These are phyloP conservation scores for Chlamydotis undulata DNA, from an alignment of 2,113 vertebrate species.

Conservation along the genomic window DNA sequence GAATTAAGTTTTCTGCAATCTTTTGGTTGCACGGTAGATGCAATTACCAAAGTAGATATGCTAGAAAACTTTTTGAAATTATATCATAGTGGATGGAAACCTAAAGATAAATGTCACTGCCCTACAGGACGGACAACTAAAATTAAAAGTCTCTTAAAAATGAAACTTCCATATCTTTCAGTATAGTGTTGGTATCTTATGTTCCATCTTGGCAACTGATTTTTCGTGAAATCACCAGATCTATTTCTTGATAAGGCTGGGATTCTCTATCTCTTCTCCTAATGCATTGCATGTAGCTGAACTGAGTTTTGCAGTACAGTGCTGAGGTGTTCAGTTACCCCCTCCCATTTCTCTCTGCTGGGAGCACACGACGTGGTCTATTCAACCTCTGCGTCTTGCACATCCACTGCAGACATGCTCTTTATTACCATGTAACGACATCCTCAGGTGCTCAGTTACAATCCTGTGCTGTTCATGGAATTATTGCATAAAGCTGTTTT, in stretches of 20 bases:
- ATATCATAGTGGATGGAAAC: not conserved
- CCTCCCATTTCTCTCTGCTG: not conserved
- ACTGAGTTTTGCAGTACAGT: not conserved
- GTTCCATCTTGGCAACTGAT: not conserved
- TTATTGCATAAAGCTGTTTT: not conserved
- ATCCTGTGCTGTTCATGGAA: not conserved
- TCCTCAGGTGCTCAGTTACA: not conserved
- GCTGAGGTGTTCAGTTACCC: not conserved
- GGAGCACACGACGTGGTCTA: not conserved
- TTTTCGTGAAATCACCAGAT: not conserved
- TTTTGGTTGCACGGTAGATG: not conserved
- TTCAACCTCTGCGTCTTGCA: not conserved
- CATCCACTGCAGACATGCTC: not conserved
- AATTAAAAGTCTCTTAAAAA: not conserved
- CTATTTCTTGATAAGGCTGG: not conserved
- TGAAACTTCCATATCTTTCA: not conserved
- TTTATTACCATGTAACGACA: not conserved
- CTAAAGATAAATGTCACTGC: not conserved
- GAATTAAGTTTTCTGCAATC: not conserved
- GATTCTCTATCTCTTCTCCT: not conserved
- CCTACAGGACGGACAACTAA: rapidly evolving
- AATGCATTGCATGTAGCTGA: not conserved
- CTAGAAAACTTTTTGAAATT: not conserved
- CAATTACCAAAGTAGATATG: not conserved
- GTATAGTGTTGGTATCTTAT: not conserved